Base-by-base conservation (phyloP, 1,140 invertebrate species). In the Drosophila truncata region DNA sequence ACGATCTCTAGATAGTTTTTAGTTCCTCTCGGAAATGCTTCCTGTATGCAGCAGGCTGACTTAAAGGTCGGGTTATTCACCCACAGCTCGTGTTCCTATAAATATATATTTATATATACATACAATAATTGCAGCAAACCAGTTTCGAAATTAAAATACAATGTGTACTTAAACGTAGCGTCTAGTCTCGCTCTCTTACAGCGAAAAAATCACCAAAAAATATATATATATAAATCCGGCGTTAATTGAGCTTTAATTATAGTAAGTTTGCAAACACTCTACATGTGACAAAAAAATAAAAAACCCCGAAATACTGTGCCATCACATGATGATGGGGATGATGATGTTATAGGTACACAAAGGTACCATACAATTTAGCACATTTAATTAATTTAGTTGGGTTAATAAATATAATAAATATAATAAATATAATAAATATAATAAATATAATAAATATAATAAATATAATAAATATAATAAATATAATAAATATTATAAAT, bases 231-330 rank as follows among this genome's bases (percentile, higher is more conserved):
- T 29, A 71, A 42, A 50, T 9, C 72, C 67, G 46, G 29, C 62
- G 66, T 61, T 65, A 78, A 80, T 85, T 80, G 58, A 64, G 49
- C 23, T 25, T 71, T 52, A 74, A 62, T 62, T 67, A 42, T 65
- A 72, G 44, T 47, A 78, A 61, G 29, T 61, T 54, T 33, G 46
- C 55, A 58, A 58, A 39, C 59, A 46, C 58, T 59, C 35, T 16
- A 66, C 72, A 66, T 76, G 74, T 77, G 61, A 76, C 72, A 66
- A 25, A 59, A 59, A 41, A 27, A 58, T 46, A 41, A 35, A 35
- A n/a, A n/a, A n/a, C n/a, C 33, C 42, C 33, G 35, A 44, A 66
- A 46, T 57, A 18, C 63, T 50, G 57, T 46, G 39, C 41, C 54
- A 49, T 59, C 54, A 57, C 57, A 52, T 59, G 50, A 72, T 31